phyloP scores from a whole-genome alignment of 1,140 invertebrate genomes.

The Rhagoletis zephyria region DNA sequence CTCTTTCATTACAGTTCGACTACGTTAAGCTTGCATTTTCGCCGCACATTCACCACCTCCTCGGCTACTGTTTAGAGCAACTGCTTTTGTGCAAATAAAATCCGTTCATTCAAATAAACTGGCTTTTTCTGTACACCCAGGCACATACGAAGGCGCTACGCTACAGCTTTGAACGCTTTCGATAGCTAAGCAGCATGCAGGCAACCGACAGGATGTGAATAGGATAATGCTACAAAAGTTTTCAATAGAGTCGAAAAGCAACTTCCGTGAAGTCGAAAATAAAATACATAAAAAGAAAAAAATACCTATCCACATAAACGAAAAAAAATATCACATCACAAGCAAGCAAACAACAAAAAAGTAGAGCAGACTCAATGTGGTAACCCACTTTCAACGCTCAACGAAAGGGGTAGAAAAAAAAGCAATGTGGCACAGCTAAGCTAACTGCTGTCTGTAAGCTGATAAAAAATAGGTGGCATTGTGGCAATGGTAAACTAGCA shows the following conservation, averaged over 20 bases:
- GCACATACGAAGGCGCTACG: background rate
- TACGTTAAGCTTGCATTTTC: background rate
- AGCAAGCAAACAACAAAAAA: background rate
- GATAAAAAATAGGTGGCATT: conserved; percentile 20
- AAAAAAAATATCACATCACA: background rate
- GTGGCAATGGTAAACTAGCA: conserved; percentile 30
- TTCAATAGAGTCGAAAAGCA: conserved; percentile 47
- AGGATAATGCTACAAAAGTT: conserved; percentile 45
- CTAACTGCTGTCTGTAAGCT: background rate
- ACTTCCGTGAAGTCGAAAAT: conserved; percentile 41
- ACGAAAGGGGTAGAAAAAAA: background rate
- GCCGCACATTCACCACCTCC: background rate
- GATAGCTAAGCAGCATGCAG: conserved; percentile 4
- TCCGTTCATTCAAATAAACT: conserved; percentile 23
- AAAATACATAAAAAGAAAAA: conserved; percentile 32
- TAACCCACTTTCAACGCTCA: background rate
- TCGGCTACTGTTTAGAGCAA: background rate
- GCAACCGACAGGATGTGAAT: conserved; percentile 40
- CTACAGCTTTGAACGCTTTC: background rate
- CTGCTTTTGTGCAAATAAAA: background rate
- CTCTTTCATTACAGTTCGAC: background rate
- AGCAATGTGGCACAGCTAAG: conserved; percentile 15
- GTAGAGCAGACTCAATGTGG: background rate
- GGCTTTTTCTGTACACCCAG: background rate
- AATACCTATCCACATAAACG: background rate